Percentiles rank a stretch among this genome's conserved stretches.
phyloP scores from a whole-genome alignment of 2,113 vertebrate species.

The Apodemus speciosus region DNA sequence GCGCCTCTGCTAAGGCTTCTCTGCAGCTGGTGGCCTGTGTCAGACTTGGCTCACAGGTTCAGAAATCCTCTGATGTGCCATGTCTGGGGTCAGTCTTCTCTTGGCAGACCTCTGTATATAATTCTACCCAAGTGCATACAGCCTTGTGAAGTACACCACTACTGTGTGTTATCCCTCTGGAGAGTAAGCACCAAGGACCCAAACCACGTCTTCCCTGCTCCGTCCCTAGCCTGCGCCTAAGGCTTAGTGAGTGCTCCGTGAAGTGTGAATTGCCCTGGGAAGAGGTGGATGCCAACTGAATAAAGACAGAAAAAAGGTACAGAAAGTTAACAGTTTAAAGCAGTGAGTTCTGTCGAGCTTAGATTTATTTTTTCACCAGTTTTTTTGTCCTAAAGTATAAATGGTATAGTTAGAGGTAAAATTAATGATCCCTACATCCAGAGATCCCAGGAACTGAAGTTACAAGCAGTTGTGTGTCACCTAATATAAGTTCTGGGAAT shows the following conservation, averaged over 20 bases:
- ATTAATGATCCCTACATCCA: not conserved
- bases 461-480: not conserved
- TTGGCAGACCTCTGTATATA: not conserved
- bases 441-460: not conserved
- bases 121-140: not conserved
- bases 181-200: not conserved
- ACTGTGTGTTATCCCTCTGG: not conserved
- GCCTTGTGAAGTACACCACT: not conserved
- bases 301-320: not conserved
- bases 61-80: not conserved
- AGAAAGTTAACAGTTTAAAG: not conserved
- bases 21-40: not conserved
- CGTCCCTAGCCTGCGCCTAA: not conserved
- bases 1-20: not conserved
- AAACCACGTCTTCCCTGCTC: not conserved
- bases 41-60: not conserved
- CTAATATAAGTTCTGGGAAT: not conserved
- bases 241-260: not conserved
- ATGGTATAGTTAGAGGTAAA: not conserved
- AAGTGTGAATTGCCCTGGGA: not conserved
- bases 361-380: not conserved
- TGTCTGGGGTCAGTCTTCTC: not conserved
- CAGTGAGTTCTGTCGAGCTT: not conserved
- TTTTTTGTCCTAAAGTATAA: conserved; percentile 10
- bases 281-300: not conserved